Conservation (phyloP, 2,888 invertebrate genomes). For the Thecophora atra region DNA sequence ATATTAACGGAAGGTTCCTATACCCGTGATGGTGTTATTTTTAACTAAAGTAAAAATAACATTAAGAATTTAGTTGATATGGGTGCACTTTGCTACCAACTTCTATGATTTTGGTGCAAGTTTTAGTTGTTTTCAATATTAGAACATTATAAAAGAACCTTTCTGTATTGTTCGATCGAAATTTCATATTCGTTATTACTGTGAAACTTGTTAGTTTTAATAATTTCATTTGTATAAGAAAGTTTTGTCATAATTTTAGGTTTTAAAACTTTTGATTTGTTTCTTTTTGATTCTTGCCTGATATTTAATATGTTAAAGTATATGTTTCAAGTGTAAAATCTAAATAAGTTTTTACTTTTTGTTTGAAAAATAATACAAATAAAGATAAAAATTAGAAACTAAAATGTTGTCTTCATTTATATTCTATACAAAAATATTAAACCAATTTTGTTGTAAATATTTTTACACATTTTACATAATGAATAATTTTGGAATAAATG, state of each 20-base stretch:
- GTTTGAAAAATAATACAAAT: background rate
- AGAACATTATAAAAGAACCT: slow-evolving; percentile 11
- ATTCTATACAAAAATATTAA: background rate
- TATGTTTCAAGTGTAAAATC: background rate
- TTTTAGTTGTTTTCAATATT: slow-evolving; percentile 10
- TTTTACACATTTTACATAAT: too few species aligned
- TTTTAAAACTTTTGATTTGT: slow-evolving; percentile 26
- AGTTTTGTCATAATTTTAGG: slow-evolving; percentile 10
- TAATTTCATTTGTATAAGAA: background rate
- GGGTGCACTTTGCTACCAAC: background rate
- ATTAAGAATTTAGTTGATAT: slow-evolving; percentile 30
- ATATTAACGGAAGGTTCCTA: slow-evolving; percentile 26
- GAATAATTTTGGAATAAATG: too few species aligned
- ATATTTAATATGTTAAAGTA: slow-evolving; percentile 7
- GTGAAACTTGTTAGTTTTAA: slow-evolving; percentile 4
- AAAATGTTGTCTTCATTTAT: background rate
- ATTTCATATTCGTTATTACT: slow-evolving; percentile 34
- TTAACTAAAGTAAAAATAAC: slow-evolving; percentile 29
- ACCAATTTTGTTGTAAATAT: too few species aligned
- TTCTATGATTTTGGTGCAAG: background rate
- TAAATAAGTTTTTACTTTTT: background rate
- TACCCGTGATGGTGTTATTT: slow-evolving; percentile 28
- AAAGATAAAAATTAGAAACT: background rate
- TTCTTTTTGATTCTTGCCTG: slow-evolving; percentile 41
- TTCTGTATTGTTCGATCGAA: slow-evolving; percentile 26